phyloP scores from a whole-genome alignment of 1,140 invertebrate species.

The Hycleus phaleratus region DNA sequence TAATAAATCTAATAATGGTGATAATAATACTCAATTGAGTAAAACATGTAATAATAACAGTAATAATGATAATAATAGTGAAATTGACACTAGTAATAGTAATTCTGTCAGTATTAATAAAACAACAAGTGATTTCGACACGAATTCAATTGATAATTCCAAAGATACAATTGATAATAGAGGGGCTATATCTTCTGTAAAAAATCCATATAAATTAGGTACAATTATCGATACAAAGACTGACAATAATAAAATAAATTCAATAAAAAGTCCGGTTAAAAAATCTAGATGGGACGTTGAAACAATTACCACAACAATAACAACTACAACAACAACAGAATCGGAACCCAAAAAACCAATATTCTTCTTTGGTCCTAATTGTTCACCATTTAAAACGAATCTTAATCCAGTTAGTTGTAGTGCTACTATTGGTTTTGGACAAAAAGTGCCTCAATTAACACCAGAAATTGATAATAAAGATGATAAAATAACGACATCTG shows the following conservation, averaged over 20 bases:
- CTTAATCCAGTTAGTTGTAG: neutral
- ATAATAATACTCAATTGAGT: neutral
- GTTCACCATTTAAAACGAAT: conserved; percentile 9
- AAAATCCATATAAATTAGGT: conserved; percentile 12
- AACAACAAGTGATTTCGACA: neutral
- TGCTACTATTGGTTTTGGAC: conserved; percentile 2
- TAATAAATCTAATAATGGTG: conserved; percentile 2
- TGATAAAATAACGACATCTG: no score
- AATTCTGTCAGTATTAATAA: conserved; percentile 7
- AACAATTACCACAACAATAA: conserved; percentile 25
- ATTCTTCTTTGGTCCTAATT: conserved; percentile 45
- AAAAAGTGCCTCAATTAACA: conserved; percentile 5
- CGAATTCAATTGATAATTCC: neutral
- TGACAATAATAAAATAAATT: conserved; percentile 17
- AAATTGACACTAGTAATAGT: neutral
- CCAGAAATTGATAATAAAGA: no score
- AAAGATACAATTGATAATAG: conserved; percentile 1
- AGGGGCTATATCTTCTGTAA: neutral
- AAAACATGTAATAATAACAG: conserved; percentile 7
- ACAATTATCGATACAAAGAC: conserved; percentile 25
- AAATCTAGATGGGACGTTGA: conserved; percentile 48
- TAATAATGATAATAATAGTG: neutral
- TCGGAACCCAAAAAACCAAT: conserved; percentile 35
- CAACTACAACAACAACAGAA: neutral
- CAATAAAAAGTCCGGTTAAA: conserved; percentile 31